phyloP scores from a whole-genome alignment of 1,140 invertebrate species.

The Gonioctena quinquepunctata region DNA sequence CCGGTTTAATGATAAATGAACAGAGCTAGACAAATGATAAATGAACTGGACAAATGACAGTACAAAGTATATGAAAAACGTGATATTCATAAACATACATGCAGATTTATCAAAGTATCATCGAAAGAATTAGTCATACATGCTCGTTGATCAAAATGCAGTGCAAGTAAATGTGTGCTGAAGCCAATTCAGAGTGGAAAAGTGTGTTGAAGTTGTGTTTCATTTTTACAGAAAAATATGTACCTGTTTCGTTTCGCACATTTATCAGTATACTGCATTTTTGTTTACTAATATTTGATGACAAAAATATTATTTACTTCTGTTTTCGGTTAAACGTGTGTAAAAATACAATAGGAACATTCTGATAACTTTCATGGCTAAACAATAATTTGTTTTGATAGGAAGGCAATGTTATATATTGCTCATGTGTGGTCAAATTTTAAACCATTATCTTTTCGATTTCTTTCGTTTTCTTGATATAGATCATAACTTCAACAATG shows the following conservation, averaged over 20 bases:
- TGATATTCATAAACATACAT: background rate
- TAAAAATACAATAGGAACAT: background rate
- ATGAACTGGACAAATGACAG: too few relatives aligned
- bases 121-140: background rate
- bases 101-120: background rate
- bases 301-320: too few relatives aligned
- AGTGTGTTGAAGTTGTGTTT: constrained; percentile 19
- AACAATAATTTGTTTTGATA: too few relatives aligned
- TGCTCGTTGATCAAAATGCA: constrained; percentile 39
- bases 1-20: too few relatives aligned
- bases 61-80: background rate
- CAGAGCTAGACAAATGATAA: too few relatives aligned
- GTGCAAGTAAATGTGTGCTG: constrained; percentile 26
- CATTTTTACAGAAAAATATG: background rate
- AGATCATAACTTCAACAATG: too few relatives aligned
- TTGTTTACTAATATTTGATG: background rate
- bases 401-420: too few relatives aligned
- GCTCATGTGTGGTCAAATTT: too few relatives aligned
- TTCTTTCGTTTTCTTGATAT: too few relatives aligned
- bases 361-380: too few relatives aligned
- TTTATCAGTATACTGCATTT: constrained; percentile 32
- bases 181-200: constrained; percentile 27
- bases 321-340: too few relatives aligned
- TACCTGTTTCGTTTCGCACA: constrained; percentile 32
- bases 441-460: too few relatives aligned